phyloP scores from a whole-genome alignment of 2,797 vertebrate species.

The Dallia pectoralis region DNA sequence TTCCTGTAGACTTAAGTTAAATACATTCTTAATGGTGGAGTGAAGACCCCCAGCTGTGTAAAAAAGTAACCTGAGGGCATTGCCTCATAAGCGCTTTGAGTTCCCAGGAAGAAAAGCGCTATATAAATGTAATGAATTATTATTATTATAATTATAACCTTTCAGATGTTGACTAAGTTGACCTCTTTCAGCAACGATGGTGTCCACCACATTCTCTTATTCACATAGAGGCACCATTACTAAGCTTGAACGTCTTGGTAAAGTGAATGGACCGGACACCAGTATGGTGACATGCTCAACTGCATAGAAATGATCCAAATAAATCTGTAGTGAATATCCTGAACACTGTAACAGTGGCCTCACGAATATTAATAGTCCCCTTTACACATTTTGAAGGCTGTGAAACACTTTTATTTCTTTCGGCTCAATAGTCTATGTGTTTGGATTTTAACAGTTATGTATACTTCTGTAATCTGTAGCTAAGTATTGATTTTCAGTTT shows the following conservation, averaged over 20 bases:
- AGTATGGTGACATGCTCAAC: background rate
- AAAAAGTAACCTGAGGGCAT: constrained; percentile 12
- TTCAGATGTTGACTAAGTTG: background rate
- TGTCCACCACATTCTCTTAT: background rate
- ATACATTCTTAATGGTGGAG: constrained; percentile 33
- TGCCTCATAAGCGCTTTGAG: no score
- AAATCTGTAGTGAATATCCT: background rate
- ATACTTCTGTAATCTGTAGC: no score
- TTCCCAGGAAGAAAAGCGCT: no score
- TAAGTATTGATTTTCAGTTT: no score
- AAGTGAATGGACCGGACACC: background rate
- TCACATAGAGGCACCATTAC: background rate
- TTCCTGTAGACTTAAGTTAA: background rate
- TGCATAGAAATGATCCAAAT: background rate
- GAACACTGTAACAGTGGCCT: background rate
- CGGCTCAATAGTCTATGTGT: no score
- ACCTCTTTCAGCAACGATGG: background rate
- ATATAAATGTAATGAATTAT: no score
- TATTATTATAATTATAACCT: no score
- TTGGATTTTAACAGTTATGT: no score
- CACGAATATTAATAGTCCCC: constrained; percentile 17
- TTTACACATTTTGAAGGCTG: no score
- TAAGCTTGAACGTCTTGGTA: background rate
- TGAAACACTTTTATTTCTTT: no score
- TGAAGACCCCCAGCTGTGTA: constrained; percentile 13